A percentile compares a stretch with the other conserved stretches of the same genome.
These are phyloP conservation scores for Stomatorhinus ivindoensis DNA, from an alignment of 2,113 vertebrate genomes.

Conservation along the genomic window DNA sequence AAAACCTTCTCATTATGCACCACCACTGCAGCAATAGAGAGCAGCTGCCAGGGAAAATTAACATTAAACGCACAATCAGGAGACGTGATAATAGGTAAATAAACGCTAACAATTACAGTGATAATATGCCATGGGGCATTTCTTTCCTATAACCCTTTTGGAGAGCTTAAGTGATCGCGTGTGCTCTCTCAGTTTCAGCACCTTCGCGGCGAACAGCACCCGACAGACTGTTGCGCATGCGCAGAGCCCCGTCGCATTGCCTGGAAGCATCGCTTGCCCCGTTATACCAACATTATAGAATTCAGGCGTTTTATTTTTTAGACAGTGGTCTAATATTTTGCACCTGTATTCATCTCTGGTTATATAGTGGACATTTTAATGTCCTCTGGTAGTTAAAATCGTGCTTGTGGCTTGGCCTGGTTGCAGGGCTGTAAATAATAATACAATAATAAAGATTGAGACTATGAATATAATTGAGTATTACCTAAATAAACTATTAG, in stretches of 20 bases:
- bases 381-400: neutral
- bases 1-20: neutral
- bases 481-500: neutral
- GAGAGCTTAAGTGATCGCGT: neutral
- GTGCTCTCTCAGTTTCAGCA: constrained; percentile 4
- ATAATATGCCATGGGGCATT: neutral
- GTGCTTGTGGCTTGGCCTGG: neutral
- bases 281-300: neutral
- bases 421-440: too few relatives aligned
- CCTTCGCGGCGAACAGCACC: neutral
- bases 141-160: neutral
- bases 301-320: neutral
- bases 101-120: neutral
- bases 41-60: neutral
- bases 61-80: neutral
- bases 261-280: neutral
- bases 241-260: neutral
- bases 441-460: neutral
- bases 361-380: neutral
- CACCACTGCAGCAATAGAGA: neutral
- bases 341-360: neutral
- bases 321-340: neutral
- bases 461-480: neutral
- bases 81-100: neutral
- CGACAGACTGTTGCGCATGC: neutral